Percentiles rank a stretch among this genome's conserved stretches.
These are phyloP conservation scores for Ginglymostoma cirratum DNA, from an alignment of 2,113 vertebrate genomes.

Conservation along the genomic window DNA sequence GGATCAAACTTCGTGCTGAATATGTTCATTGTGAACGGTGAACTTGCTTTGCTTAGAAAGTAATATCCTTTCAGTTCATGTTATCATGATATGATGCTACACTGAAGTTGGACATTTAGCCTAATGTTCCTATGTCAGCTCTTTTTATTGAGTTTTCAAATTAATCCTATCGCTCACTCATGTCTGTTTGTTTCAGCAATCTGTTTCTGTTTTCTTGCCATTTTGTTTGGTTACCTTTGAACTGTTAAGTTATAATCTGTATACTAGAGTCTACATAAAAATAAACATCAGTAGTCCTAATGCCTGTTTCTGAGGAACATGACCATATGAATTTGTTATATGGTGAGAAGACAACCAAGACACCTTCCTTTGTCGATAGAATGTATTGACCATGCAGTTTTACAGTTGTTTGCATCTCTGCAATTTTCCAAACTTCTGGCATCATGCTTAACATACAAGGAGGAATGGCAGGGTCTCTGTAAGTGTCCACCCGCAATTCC, in stretches of 20 bases:
- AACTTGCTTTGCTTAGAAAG: neutral
- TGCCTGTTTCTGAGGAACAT: neutral
- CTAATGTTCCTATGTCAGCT: neutral
- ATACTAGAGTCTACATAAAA: neutral
- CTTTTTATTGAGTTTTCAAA: neutral
- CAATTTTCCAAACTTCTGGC: neutral
- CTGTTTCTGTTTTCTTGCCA: neutral
- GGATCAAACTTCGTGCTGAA: neutral
- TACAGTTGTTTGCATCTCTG: too few relatives aligned
- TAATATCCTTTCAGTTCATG: neutral
- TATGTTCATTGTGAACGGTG: neutral
- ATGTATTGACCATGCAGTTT: too few relatives aligned
- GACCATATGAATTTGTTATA: neutral
- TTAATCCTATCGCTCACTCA: neutral
- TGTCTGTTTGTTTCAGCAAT: neutral
- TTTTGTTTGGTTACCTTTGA: neutral
- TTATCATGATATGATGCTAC: neutral
- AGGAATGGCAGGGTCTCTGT: neutral
- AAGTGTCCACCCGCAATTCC: neutral
- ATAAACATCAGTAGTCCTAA: neutral
- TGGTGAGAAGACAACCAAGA: too few relatives aligned
- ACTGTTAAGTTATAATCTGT: neutral
- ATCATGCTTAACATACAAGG: neutral
- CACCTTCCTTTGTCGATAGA: neutral
- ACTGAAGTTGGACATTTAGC: neutral